Evolutionary conservation across 1,140 invertebrate genomes (phyloP).

Genomic region (Tigriopus japonicus): DNA sequence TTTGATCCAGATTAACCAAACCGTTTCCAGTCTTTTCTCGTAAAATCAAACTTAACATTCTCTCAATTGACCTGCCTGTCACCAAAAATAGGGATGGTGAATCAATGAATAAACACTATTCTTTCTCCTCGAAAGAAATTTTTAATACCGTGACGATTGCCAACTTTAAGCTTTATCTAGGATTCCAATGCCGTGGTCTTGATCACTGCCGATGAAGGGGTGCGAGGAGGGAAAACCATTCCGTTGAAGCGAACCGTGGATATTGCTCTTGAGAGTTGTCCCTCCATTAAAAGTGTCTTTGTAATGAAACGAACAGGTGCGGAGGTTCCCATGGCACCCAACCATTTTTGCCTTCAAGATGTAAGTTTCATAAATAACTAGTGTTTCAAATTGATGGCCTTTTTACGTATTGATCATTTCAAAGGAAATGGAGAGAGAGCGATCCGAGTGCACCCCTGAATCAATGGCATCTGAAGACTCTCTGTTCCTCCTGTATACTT

Average conservation of each 20-base stretch:
- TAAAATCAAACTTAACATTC: too few species aligned
- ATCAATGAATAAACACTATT: too few species aligned
- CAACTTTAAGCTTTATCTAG: not conserved
- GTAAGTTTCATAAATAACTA: too few species aligned
- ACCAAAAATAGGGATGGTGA: too few species aligned
- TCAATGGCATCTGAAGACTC: conserved; percentile 33
- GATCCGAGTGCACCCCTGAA: conserved; percentile 23
- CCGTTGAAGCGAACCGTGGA: conserved; percentile 33
- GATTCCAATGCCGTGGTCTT: conserved; percentile 23
- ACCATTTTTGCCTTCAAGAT: too few species aligned
- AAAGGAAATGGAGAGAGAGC: conserved; percentile 17
- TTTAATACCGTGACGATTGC: too few species aligned
- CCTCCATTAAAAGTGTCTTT: conserved; percentile 29
- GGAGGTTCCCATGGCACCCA: too few species aligned
- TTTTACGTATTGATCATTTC: not conserved
- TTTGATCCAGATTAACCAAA: too few species aligned
- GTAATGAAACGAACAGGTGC: conserved; percentile 26
- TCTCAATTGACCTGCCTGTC: too few species aligned
- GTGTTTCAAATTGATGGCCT: too few species aligned
- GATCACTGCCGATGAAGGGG: conserved; percentile 31
- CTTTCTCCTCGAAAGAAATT: too few species aligned
- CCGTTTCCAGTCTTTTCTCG: too few species aligned
- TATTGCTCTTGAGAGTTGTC: conserved; percentile 27
- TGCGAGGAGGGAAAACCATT: conserved; percentile 30
- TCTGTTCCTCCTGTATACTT: conserved; percentile 37